Conservation (phyloP, 2,113 vertebrate genomes). For the Mesocricetus auratus region DNA sequence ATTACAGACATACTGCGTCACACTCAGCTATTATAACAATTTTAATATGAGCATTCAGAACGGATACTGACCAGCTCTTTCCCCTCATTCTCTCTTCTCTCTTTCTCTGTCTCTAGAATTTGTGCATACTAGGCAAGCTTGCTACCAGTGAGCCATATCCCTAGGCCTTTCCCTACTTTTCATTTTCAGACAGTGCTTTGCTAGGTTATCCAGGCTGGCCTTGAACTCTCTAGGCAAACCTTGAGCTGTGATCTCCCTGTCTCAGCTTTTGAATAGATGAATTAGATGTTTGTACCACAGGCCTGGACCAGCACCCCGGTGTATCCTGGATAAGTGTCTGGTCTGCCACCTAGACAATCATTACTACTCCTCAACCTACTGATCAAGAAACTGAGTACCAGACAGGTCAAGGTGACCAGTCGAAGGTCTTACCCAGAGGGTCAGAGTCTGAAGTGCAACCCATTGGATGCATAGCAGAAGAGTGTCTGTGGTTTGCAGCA, state of each 20-base stretch:
- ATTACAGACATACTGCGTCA: background rate
- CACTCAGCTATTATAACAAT: too few relatives aligned
- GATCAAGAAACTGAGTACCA: background rate
- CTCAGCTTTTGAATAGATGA: background rate
- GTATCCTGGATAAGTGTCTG: background rate
- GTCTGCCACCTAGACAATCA: background rate
- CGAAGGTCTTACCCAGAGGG: background rate
- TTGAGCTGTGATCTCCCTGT: background rate
- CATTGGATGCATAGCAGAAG: fast-evolving
- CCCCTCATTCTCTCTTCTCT: background rate
- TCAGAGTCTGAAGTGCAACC: background rate
- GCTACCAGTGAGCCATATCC: background rate
- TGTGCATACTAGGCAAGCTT: too few relatives aligned
- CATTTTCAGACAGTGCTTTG: background rate
- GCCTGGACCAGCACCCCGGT: background rate
- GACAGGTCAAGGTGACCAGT: background rate
- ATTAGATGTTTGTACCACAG: background rate
- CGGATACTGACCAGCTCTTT: background rate
- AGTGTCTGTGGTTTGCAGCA: background rate
- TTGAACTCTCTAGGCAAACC: background rate
- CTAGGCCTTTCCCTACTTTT: background rate
- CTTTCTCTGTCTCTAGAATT: background rate
- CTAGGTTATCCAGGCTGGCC: background rate
- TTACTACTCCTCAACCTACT: background rate
- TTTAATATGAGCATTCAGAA: background rate